Conservation (phyloP, 2,888 invertebrate genomes). For the Drosophila recens region DNA sequence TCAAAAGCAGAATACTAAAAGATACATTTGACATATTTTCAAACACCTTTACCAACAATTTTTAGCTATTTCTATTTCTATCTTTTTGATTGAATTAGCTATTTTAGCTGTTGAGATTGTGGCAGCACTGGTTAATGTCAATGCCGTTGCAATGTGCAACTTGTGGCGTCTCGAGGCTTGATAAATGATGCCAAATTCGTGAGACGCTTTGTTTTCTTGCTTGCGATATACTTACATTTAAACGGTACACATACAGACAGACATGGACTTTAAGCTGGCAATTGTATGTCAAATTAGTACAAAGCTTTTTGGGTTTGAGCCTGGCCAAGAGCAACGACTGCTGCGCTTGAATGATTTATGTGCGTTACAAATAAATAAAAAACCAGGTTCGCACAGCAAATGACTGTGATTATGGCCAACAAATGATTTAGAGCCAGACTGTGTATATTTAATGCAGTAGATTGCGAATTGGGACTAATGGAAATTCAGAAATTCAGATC, state of each 20-base stretch:
- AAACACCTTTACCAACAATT: too few species aligned
- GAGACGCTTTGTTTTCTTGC: conserved; percentile 69
- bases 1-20: too few species aligned
- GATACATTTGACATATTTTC: too few species aligned
- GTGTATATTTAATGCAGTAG: not conserved
- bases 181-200: conserved; percentile 80
- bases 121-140: conserved; percentile 17
- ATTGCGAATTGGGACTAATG: conserved; percentile 13
- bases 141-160: conserved; percentile 40
- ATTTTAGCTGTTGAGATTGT: not conserved
- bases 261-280: conserved; percentile 20
- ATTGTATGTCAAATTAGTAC: conserved; percentile 61
- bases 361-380: conserved; percentile 15
- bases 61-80: not conserved
- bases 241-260: conserved; percentile 22
- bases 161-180: conserved; percentile 53
- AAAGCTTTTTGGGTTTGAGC: conserved; percentile 14
- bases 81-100: not conserved
- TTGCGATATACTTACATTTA: conserved; percentile 7
- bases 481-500: conserved; percentile 7
- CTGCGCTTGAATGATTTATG: conserved; percentile 58
- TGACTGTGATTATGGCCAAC: conserved; percentile 12
- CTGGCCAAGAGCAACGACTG: conserved; percentile 35
- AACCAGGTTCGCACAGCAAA: not conserved
- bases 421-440: conserved; percentile 18